phyloP scores from a whole-genome alignment of 2,797 vertebrate genomes.

The Ptychadena robeensis region DNA sequence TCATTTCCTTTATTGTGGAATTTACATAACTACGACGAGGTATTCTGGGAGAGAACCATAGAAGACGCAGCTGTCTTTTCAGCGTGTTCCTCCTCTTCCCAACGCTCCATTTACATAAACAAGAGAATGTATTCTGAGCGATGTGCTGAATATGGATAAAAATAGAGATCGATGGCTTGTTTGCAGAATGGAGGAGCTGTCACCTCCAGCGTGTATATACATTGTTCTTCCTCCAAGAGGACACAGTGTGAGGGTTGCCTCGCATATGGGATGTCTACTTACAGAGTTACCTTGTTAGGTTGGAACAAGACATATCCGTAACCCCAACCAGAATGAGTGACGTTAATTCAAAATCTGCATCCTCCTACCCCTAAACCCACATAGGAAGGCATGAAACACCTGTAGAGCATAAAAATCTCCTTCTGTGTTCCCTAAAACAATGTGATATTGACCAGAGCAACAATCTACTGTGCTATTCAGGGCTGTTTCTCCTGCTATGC shows the following conservation, averaged over 20 bases:
- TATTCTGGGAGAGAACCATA: conserved; percentile 11
- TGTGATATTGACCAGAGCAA: too few relatives aligned
- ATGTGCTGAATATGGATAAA: conserved; percentile 25
- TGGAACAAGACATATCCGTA: too few relatives aligned
- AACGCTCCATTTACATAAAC: conserved; percentile 24
- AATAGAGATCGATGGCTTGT: conserved; percentile 21
- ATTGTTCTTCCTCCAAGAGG: neutral
- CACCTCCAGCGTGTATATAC: neutral
- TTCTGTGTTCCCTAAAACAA: too few relatives aligned
- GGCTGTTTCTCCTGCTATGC: too few relatives aligned
- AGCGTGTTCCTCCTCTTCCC: conserved; percentile 1
- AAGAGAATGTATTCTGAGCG: conserved; percentile 19
- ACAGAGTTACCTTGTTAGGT: neutral
- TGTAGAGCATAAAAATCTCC: too few relatives aligned
- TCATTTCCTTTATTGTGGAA: conserved; percentile 23
- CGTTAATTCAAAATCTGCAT: too few relatives aligned
- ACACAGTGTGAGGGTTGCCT: neutral
- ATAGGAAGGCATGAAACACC: too few relatives aligned
- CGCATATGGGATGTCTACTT: too few relatives aligned
- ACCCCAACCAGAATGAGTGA: too few relatives aligned
- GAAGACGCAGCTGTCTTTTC: neutral
- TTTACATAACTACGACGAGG: conserved; percentile 25
- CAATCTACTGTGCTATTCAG: too few relatives aligned
- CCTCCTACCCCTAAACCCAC: too few relatives aligned
- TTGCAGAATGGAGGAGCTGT: neutral